Percentiles rank a stretch among this genome's conserved stretches.
phyloP scores from a whole-genome alignment of 2,888 invertebrate genomes.

The Lithophane ornitopus region DNA sequence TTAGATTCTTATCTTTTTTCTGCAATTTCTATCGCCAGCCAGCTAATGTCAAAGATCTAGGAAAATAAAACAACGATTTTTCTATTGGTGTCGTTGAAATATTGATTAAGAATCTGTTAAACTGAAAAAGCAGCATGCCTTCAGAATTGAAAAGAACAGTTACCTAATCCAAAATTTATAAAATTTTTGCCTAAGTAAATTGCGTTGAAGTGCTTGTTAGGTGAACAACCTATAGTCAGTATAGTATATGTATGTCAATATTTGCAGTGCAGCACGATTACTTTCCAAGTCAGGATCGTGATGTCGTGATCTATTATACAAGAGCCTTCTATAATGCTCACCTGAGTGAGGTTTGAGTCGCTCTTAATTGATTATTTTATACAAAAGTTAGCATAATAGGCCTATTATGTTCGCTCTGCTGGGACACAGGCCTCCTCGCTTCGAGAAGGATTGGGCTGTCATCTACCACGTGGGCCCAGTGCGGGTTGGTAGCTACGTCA shows the following conservation, averaged over 20 bases:
- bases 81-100: slow-evolving; percentile 14
- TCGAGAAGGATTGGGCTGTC: too few relatives aligned
- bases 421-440: too few relatives aligned
- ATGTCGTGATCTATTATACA: slow-evolving; percentile 74
- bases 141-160: slow-evolving; percentile 13
- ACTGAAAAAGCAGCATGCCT: background rate
- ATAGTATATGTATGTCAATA: too few relatives aligned
- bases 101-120: background rate
- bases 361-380: slow-evolving; percentile 17
- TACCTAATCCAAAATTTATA: slow-evolving; percentile 6
- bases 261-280: slow-evolving; percentile 63
- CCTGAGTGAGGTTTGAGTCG: slow-evolving; percentile 15
- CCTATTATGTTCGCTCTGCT: too few relatives aligned
- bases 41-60: slow-evolving; percentile 17
- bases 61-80: slow-evolving; percentile 7
- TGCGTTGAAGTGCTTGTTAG: slow-evolving; percentile 62
- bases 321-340: slow-evolving; percentile 55
- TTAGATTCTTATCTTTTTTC: slow-evolving; percentile 43
- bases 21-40: slow-evolving; percentile 19
- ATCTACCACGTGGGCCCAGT: too few relatives aligned
- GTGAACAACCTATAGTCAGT: slow-evolving; percentile 74
- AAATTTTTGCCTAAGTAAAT: slow-evolving; percentile 42
- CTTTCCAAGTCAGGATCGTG: slow-evolving; percentile 73
- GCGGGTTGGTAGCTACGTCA: too few relatives aligned
- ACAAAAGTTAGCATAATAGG: background rate